A percentile compares a stretch with the other conserved stretches of the same genome.
These are phyloP conservation scores for Eupelmus urozonus DNA, from an alignment of 2,888 invertebrate genomes.

Conservation along the genomic window DNA sequence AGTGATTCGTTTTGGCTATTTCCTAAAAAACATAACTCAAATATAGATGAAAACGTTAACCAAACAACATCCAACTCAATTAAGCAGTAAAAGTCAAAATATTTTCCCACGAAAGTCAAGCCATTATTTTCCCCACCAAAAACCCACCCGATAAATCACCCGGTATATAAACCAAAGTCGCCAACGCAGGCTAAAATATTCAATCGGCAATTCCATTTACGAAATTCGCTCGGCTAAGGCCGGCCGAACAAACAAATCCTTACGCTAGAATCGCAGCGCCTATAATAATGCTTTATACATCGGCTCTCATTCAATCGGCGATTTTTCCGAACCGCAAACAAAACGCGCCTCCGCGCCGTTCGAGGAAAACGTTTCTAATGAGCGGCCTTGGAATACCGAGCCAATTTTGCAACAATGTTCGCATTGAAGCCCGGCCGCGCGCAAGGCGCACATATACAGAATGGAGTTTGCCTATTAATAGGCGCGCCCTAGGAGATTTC, in stretches of 20 bases:
- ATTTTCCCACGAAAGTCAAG: too few relatives aligned
- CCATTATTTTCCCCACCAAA: too few relatives aligned
- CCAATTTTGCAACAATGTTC: slow-evolving; percentile 55
- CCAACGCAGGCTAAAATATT: neutral
- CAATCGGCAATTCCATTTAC: slow-evolving; percentile 10
- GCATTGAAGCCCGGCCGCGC: slow-evolving; percentile 36
- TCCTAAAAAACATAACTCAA: too few relatives aligned
- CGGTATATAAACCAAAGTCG: too few relatives aligned
- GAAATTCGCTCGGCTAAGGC: slow-evolving; percentile 19
- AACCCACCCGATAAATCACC: too few relatives aligned
- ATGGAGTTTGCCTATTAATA: slow-evolving; percentile 49
- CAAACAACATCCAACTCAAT: too few relatives aligned
- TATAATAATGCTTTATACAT: slow-evolving; percentile 27
- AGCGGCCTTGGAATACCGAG: slow-evolving; percentile 57
- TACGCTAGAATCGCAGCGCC: slow-evolving; percentile 45
- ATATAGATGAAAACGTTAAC: too few relatives aligned
- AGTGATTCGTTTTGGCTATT: too few relatives aligned
- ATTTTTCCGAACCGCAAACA: slow-evolving; percentile 39
- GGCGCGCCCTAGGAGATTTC: slow-evolving; percentile 28
- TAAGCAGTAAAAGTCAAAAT: too few relatives aligned
- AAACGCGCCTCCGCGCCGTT: slow-evolving; percentile 30
- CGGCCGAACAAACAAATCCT: slow-evolving; percentile 37
- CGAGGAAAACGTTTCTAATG: slow-evolving; percentile 50
- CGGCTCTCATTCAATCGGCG: slow-evolving; percentile 40
- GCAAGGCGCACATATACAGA: too few relatives aligned